These are phyloP conservation scores for Dioctria linearis DNA, from an alignment of 2,888 invertebrate species.

Conservation along the genomic window DNA sequence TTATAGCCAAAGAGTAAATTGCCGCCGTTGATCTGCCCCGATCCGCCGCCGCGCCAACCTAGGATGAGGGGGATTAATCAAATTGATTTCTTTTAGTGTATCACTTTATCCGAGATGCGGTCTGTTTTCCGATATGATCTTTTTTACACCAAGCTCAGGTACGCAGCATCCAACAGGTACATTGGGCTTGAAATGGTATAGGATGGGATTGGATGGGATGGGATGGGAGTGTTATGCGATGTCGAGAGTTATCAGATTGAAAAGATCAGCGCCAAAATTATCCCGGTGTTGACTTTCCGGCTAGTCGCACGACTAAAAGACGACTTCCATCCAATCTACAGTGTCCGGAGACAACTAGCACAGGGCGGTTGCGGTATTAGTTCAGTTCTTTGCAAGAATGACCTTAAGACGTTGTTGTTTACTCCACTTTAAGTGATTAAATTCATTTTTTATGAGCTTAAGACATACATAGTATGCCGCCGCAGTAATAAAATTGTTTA, in stretches of 20 bases:
- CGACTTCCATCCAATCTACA: neutral
- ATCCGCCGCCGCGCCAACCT: neutral
- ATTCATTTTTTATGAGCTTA: slow-evolving; percentile 1
- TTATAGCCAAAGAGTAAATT: slow-evolving; percentile 35
- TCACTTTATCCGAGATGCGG: slow-evolving; percentile 25
- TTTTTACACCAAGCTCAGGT: neutral
- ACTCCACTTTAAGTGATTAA: neutral
- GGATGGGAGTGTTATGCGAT: too few species aligned
- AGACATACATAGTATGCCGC: neutral
- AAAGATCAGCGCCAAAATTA: neutral
- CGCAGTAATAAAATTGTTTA: slow-evolving; percentile 10
- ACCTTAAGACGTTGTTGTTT: neutral
- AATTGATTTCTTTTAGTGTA: slow-evolving; percentile 49
- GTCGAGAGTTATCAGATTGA: too few species aligned
- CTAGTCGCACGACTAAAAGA: neutral
- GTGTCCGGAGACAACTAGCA: neutral
- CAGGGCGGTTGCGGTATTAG: neutral
- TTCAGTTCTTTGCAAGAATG: neutral
- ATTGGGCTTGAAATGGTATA: neutral
- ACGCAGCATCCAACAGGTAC: neutral
- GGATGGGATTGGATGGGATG: neutral
- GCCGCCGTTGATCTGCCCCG: neutral
- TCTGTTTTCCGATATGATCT: slow-evolving; percentile 20
- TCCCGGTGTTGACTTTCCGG: too few species aligned
- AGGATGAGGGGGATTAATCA: slow-evolving; percentile 43